Evolutionary conservation across 2,113 vertebrate species (phyloP).

Genomic region (Dipodomys spectabilis): DNA sequence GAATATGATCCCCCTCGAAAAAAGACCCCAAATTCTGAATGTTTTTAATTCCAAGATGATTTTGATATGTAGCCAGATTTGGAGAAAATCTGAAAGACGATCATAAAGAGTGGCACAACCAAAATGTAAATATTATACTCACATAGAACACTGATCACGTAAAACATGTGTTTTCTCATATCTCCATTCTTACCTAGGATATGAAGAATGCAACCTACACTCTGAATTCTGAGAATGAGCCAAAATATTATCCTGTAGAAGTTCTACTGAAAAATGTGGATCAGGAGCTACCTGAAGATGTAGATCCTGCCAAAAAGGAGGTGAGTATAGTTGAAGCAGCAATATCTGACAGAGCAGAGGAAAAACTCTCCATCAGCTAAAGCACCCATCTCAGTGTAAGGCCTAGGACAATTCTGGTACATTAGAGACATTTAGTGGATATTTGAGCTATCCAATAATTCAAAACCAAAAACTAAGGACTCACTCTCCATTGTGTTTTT

Average conservation of each 20-base stretch:
- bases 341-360: neutral
- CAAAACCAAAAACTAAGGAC: neutral
- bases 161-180: neutral
- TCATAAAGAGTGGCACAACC: neutral
- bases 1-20: neutral
- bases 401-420: neutral
- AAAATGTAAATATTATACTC: neutral
- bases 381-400: neutral
- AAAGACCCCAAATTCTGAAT: neutral
- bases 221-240: constrained; percentile 27
- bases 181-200: constrained; percentile 65
- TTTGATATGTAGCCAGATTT: neutral
- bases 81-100: constrained; percentile 15
- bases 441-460: neutral
- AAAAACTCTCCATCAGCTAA: neutral
- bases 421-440: rapidly evolving
- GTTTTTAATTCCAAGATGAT: constrained; percentile 5
- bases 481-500: neutral
- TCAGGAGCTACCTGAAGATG: constrained; percentile 89
- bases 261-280: constrained; percentile 85
- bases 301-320: constrained; percentile 90
- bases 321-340: constrained; percentile 75
- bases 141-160: neutral
- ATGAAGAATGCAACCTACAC: constrained; percentile 59
- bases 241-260: constrained; percentile 84